Conservation (phyloP, 2,113 vertebrate genomes). For the Athene noctua region DNA sequence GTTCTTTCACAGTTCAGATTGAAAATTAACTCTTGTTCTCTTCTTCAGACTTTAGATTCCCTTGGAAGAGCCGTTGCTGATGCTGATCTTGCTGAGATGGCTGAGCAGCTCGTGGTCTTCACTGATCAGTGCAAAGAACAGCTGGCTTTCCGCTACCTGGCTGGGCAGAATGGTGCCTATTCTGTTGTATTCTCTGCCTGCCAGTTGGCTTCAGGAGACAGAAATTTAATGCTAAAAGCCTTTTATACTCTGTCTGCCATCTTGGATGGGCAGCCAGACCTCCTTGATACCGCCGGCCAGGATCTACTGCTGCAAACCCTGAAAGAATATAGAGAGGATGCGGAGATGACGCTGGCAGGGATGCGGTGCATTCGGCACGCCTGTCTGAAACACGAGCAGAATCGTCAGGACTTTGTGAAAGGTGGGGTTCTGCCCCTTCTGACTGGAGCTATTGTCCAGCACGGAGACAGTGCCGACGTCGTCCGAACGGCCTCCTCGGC, state of each 20-base stretch:
- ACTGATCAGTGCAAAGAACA: constrained; percentile 81
- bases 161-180: constrained; percentile 87
- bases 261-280: constrained; percentile 90
- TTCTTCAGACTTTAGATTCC: constrained; percentile 77
- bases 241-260: constrained; percentile 76
- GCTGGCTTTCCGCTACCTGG: constrained; percentile 83
- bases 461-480: constrained; percentile 63
- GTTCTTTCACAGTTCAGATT: accelerated
- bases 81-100: not conserved
- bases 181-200: constrained; percentile 82
- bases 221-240: constrained; percentile 52
- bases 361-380: constrained; percentile 77
- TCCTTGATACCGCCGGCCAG: constrained; percentile 81
- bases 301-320: constrained; percentile 76
- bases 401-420: constrained; percentile 86
- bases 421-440: constrained; percentile 78
- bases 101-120: constrained; percentile 68
- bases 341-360: constrained; percentile 49
- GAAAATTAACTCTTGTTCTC: not conserved
- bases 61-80: constrained; percentile 68
- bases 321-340: constrained; percentile 1
- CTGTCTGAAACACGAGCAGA: constrained; percentile 92
- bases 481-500: constrained; percentile 79
- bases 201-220: constrained; percentile 58
- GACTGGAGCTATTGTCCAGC: constrained; percentile 67